A percentile compares a stretch with the other conserved stretches of the same genome.
phyloP scores from a whole-genome alignment of 2,113 vertebrate species.

The Xiphias gladius region DNA sequence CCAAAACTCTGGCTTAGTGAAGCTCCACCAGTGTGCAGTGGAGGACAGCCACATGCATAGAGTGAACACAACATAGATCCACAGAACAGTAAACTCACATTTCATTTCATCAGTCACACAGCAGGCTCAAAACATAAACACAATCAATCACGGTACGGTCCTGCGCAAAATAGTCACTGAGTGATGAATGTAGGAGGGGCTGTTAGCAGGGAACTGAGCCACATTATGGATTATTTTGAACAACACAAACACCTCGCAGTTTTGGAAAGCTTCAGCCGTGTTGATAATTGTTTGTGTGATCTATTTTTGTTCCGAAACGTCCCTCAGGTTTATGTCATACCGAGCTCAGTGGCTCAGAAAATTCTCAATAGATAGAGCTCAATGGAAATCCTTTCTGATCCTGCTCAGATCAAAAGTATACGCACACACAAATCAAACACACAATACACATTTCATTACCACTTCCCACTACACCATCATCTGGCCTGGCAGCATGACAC shows the following conservation, averaged over 20 bases:
- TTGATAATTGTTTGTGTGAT: constrained; percentile 45
- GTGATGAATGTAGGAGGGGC: constrained; percentile 61
- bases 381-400: constrained; percentile 21
- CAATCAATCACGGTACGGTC: constrained; percentile 74
- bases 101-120: constrained; percentile 73
- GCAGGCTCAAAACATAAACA: constrained; percentile 71
- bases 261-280: constrained; percentile 20
- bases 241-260: constrained; percentile 18
- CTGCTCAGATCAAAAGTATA: constrained; percentile 7
- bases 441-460: not conserved
- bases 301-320: constrained; percentile 30
- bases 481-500: constrained; percentile 12
- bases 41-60: not conserved
- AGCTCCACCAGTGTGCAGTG: constrained; percentile 8
- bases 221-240: constrained; percentile 69
- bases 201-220: constrained; percentile 30
- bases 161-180: constrained; percentile 65
- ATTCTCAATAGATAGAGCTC: constrained; percentile 14
- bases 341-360: not conserved
- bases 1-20: not conserved
- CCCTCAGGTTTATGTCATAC: constrained; percentile 17
- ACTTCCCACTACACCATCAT: not conserved
- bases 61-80: constrained; percentile 18
- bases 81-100: constrained; percentile 43
- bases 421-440: not conserved